Percentiles rank a stretch among this genome's conserved stretches.
Evolutionary conservation across 2,113 vertebrate species (phyloP).

Genomic region (Tachysurus vachellii): DNA sequence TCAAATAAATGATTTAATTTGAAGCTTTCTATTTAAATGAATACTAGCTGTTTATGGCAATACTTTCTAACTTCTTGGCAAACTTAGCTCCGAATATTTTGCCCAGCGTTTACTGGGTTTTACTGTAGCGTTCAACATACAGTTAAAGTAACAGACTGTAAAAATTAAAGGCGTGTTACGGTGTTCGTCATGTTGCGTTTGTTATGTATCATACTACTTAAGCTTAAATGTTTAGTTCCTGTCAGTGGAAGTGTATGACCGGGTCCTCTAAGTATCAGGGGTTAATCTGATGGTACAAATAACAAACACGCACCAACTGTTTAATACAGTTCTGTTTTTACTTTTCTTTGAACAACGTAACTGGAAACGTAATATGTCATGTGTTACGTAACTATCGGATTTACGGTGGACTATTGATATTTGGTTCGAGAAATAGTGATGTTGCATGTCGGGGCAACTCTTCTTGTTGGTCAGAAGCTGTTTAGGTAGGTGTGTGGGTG

Average conservation of each 20-base stretch:
- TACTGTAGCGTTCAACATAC: not conserved
- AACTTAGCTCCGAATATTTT: not conserved
- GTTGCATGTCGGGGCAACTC: not conserved
- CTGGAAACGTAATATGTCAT: not conserved
- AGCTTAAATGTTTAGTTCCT: not conserved
- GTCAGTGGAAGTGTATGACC: not conserved
- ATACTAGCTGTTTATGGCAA: not conserved
- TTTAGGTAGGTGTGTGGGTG: not conserved
- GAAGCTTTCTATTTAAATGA: not conserved
- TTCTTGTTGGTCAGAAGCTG: not conserved
- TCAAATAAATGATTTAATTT: not conserved
- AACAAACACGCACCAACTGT: not conserved
- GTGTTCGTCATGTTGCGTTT: no score
- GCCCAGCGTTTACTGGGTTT: no score
- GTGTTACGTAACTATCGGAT: conserved; percentile 2
- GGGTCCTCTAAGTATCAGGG: not conserved
- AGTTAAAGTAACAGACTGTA: no score
- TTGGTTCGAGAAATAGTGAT: not conserved
- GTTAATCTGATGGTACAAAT: not conserved
- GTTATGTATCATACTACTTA: no score
- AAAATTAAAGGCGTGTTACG: not conserved
- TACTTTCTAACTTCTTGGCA: not conserved
- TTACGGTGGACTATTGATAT: not conserved
- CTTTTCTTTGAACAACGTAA: not conserved
- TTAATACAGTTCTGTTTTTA: not conserved